Evolutionary conservation across 2,113 vertebrate species (phyloP).

Genomic region (Muscicapa adusta): DNA sequence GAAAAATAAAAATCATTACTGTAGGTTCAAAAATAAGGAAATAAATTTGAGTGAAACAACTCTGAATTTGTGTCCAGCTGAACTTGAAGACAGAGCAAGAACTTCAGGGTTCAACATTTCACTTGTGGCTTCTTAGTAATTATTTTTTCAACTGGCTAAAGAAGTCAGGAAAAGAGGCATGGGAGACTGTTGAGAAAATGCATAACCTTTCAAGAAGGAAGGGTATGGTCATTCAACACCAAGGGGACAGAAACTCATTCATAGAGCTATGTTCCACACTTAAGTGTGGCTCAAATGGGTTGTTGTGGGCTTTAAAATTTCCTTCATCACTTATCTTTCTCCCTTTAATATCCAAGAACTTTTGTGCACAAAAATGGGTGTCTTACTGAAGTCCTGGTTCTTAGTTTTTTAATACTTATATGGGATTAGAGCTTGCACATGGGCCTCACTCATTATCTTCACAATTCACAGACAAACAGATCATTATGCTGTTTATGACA

Average conservation of each 20-base stretch:
- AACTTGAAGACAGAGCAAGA: not conserved
- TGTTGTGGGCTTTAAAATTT: not conserved
- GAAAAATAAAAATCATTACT: not conserved
- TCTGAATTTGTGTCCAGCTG: not conserved
- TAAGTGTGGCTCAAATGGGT: not conserved
- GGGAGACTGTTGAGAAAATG: not conserved
- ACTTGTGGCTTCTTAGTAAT: not conserved
- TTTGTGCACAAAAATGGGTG: not conserved
- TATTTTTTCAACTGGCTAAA: not conserved
- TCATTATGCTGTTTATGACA: constrained; percentile 1
- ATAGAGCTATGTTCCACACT: not conserved
- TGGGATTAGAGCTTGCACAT: not conserved
- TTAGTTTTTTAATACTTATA: not conserved
- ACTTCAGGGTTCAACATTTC: not conserved
- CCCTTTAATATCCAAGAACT: not conserved
- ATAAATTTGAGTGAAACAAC: not conserved
- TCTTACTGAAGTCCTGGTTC: not conserved
- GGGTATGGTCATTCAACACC: not conserved
- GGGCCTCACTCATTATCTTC: not conserved
- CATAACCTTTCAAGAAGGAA: not conserved
- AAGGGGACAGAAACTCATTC: not conserved
- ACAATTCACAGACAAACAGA: not conserved
- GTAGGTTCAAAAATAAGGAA: not conserved
- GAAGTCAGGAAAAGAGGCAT: not conserved
- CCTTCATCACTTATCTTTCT: not conserved